These are phyloP conservation scores for Craseonycteris thonglongyai DNA, from an alignment of 2,113 vertebrate genomes.

Conservation along the genomic window DNA sequence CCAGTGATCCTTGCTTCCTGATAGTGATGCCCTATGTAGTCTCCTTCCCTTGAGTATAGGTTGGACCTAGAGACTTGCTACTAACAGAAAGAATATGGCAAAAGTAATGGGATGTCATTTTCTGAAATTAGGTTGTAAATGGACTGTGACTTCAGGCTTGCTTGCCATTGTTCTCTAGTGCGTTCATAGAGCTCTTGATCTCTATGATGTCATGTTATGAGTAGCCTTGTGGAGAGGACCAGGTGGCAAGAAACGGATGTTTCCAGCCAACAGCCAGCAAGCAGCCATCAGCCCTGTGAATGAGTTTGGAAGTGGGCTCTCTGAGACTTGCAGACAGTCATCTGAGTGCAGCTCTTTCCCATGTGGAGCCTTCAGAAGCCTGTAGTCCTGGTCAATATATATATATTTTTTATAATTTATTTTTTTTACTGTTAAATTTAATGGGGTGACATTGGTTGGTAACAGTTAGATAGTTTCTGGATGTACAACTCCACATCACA, in stretches of 20 bases:
- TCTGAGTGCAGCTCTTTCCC: not conserved
- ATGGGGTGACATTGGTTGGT: too few relatives aligned
- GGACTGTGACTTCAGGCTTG: not conserved
- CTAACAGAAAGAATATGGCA: not conserved
- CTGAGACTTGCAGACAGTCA: not conserved
- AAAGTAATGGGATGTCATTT: not conserved
- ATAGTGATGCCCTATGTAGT: not conserved
- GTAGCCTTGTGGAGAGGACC: not conserved
- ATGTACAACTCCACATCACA: too few relatives aligned
- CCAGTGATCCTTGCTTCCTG: not conserved
- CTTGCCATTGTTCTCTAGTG: fast-evolving
- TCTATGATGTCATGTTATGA: not conserved
- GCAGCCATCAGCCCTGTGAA: not conserved
- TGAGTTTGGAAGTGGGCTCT: not conserved
- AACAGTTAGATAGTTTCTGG: too few relatives aligned
- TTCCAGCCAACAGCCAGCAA: not conserved
- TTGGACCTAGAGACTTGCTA: not conserved
- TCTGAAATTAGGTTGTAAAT: not conserved
- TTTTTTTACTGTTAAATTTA: too few relatives aligned
- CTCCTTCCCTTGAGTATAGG: not conserved
- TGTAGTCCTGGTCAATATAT: not conserved
- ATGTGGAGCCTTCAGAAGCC: not conserved
- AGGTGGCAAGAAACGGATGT: not conserved
- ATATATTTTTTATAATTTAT: too few relatives aligned
- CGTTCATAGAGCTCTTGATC: not conserved